Base-by-base conservation (phyloP, 2,797 vertebrate species). In the Acropternis orthonyx region DNA sequence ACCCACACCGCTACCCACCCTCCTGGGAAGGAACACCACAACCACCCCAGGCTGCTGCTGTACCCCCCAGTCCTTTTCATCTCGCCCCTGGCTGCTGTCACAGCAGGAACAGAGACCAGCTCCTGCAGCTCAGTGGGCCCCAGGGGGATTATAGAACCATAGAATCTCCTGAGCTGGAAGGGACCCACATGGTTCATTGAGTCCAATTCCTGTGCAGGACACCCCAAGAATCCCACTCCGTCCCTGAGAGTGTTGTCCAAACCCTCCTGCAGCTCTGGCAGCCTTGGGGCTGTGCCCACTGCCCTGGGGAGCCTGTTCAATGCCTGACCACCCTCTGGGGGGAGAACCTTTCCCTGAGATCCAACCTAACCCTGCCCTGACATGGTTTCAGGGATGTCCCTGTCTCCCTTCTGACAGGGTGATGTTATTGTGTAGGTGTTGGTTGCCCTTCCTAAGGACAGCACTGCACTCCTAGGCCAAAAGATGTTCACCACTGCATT, bases 151-250 rank as follows among this genome's bases (percentile, higher is more conserved):
- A 27, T 7, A 36, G 41, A 32, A 62, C 10, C 24, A 34, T 11
- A 37, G 19, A 63, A 82, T 44, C 6, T 49, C 27, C 43, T 43
- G 10, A 43, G 71, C 20, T 49, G 51, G 9, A 37, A 43, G 7
- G 37, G 3, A 5, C 10, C 24, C 4, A 2, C 1, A 10, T 0
- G 39, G 39, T 61, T 16, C 12, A 48, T 2, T 22, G 22, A 55
- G 10, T 0, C 1, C 48, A 32, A 0, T 11, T 3, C 37, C 37
- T 0, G 6, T 72, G 52, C 52, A 59, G 37, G 37, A 65, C 2
- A 17, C 56, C 32, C 59, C 67, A 58, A 0, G 43, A 67, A 2
- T 0, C 39, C 76, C 66, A 19, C 7, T 12, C 68, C 27, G 54
- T 1, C 67, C 59, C 52, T 73, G 15, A 23, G 17, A 61, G 39